phyloP scores from a whole-genome alignment of 2,888 invertebrate species.

The Eristalis tenax region DNA sequence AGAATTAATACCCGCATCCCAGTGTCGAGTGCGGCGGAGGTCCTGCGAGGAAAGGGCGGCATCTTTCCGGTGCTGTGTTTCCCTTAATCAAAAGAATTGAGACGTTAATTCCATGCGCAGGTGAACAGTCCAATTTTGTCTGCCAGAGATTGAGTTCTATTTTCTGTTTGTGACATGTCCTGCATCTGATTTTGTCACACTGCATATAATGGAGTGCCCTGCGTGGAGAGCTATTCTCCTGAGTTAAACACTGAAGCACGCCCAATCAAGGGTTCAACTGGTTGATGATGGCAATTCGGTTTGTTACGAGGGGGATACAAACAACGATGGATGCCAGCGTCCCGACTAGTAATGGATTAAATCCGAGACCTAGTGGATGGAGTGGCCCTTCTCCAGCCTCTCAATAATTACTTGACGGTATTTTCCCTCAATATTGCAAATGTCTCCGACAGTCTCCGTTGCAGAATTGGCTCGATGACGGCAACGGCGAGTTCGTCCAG shows the following conservation, averaged over 20 bases:
- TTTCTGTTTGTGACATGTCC: slow-evolving; percentile 4
- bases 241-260: neutral
- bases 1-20: slow-evolving; percentile 1
- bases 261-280: neutral
- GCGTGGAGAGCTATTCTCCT: neutral
- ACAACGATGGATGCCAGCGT: neutral
- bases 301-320: too few species aligned
- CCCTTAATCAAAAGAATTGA: slow-evolving; percentile 26
- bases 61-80: neutral
- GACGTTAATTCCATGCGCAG: slow-evolving; percentile 28
- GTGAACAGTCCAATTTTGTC: slow-evolving; percentile 23
- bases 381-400: neutral
- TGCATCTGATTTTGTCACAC: neutral
- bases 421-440: neutral
- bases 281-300: neutral
- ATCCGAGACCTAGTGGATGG: neutral
- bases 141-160: slow-evolving; percentile 9
- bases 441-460: too few species aligned
- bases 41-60: neutral
- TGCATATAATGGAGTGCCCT: neutral
- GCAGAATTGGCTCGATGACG: too few species aligned
- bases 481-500: neutral
- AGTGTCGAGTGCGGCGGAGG: too few species aligned
- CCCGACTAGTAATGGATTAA: neutral
- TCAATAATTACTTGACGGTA: neutral